These are phyloP conservation scores for Nemapogon koenigi DNA, from an alignment of 2,888 invertebrate species.

Conservation along the genomic window DNA sequence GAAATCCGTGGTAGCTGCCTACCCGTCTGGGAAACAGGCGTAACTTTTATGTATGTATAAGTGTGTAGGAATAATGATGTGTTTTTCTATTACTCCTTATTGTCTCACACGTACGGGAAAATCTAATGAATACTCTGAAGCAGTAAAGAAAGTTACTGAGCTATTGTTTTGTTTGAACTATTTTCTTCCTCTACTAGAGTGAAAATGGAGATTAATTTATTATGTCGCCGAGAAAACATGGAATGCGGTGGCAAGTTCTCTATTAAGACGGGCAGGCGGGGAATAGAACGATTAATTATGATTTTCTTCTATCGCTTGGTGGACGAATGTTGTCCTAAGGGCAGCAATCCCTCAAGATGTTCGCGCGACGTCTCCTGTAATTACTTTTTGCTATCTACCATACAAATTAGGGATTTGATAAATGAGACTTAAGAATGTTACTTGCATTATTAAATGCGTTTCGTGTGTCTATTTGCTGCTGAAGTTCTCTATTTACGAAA, in stretches of 20 bases:
- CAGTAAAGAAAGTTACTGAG: slow-evolving; percentile 26
- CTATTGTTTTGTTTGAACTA: slow-evolving; percentile 37
- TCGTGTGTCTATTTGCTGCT: too few relatives aligned
- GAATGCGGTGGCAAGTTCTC: slow-evolving; percentile 50
- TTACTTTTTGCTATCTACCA: slow-evolving; percentile 7
- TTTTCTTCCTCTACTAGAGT: slow-evolving; percentile 21
- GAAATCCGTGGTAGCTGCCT: too few relatives aligned
- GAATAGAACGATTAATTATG: slow-evolving; percentile 56
- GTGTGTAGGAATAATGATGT: too few relatives aligned
- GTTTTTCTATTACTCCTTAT: too few relatives aligned
- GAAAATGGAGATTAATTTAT: slow-evolving; percentile 61
- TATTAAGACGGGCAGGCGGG: slow-evolving; percentile 51
- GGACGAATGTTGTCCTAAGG: slow-evolving; percentile 23
- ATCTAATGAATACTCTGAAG: too few relatives aligned
- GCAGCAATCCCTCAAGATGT: slow-evolving; percentile 7
- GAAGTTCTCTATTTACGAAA: too few relatives aligned
- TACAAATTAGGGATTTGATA: slow-evolving; percentile 7
- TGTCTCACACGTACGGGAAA: too few relatives aligned
- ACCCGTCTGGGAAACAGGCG: too few relatives aligned
- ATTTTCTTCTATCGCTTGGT: slow-evolving; percentile 50
- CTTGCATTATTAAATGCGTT: too few relatives aligned
- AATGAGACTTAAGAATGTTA: too few relatives aligned
- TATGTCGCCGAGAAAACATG: slow-evolving; percentile 55
- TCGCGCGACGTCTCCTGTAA: slow-evolving; percentile 7
- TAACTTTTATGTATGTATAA: too few relatives aligned